Evolutionary conservation across 2,888 invertebrate species (phyloP), one percentile per base, ranked within the genome.

Genomic region (Orthosia incerta): DNA sequence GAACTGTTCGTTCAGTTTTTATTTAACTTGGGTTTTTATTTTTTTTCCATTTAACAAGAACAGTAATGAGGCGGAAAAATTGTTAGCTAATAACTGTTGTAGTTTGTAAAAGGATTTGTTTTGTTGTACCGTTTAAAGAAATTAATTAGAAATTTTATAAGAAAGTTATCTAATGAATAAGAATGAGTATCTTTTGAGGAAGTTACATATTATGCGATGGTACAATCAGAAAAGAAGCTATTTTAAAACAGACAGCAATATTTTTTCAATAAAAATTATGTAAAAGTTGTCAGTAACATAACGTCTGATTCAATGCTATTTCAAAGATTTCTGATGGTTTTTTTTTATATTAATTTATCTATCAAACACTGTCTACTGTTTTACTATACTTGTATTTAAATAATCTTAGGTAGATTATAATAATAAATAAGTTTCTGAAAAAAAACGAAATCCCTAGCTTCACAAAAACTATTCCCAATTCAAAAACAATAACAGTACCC

Each of bases 61-160:
- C 64, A 66, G 70, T 82, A 84, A 84, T 85, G 82, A 79, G 74
- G 76, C 59, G 61, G 85, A 82, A 85, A 84, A 82, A 84, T 75
- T 67, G 84, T 83, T 75, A 71, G 77, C 69, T 74, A 62, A 71
- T 82, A 77, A 73, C 67, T 74, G 69, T 76, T 80, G 50, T 68
- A 70, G 55, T 80, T 63, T 69, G 50, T 78, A 71, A 71, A 71
- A 63, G 51, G 56, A 55, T 68, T 75, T 63, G 20, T 79, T 79
- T 69, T 63, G 66, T 67, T 71, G 39, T 55, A 39, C 1, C 12
- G 20, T 74, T 70, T 59, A 39, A 55, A 48, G 53, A 55, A 62
- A 68, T 83, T 69, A 83, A 71, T 72, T 46, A 72, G 53, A 20
- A 55, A 1, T 57, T 67, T 66, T 68, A 55, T 45, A 59, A 63